These are phyloP conservation scores for Limosa lapponica DNA, from an alignment of 2,797 vertebrate genomes.

Conservation along the genomic window DNA sequence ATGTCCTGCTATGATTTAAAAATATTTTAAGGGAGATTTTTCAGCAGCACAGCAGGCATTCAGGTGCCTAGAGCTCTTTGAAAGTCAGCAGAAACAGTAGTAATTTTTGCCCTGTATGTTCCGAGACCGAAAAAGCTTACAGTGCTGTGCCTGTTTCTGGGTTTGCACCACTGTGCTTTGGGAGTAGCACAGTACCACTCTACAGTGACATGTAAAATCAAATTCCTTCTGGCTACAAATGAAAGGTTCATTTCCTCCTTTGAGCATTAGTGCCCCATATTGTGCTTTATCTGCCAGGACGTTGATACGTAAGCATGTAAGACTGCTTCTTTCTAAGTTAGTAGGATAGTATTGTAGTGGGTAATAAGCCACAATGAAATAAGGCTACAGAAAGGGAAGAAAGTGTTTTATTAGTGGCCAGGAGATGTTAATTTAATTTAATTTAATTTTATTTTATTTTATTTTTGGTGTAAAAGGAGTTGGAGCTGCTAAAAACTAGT, in stretches of 20 bases:
- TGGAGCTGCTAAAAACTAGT: not conserved
- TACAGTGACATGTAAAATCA: not conserved
- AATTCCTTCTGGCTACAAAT: not conserved
- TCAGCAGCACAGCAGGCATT: not conserved
- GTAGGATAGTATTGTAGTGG: not conserved
- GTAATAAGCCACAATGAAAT: not conserved
- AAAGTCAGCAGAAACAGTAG: not conserved
- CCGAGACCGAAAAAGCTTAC: not conserved
- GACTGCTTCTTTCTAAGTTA: not conserved
- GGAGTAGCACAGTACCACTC: not conserved
- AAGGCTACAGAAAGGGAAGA: not conserved
- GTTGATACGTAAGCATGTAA: not conserved
- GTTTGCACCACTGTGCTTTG: not conserved
- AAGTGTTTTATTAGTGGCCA: not conserved
- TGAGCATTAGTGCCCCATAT: not conserved
- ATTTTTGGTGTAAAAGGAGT: not conserved
- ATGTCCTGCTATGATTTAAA: not conserved
- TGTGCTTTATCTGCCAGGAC: not conserved
- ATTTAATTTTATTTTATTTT: not conserved
- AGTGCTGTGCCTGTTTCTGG: not conserved
- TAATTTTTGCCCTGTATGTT: not conserved
- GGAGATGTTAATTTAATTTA: not conserved
- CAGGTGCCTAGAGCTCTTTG: not conserved
- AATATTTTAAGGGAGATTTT: not conserved
- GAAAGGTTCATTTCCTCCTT: not conserved